Conservation (phyloP, 2,888 invertebrate species). For the Plebejus melissa region DNA sequence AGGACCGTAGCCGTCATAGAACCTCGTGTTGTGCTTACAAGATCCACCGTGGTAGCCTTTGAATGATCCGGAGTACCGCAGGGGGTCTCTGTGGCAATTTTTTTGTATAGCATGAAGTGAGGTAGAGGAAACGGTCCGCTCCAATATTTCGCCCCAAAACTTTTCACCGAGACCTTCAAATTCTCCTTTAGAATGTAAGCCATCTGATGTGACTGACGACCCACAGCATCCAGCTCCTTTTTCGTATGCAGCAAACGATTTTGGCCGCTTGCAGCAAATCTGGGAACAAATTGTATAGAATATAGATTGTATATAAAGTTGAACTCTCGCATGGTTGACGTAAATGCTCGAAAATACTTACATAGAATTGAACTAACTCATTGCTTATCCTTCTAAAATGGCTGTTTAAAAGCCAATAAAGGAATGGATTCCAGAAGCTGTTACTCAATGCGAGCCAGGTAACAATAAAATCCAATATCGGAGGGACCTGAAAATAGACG, state of each 20-base stretch:
- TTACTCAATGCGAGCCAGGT: conserved; percentile 93
- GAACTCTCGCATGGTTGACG: background rate
- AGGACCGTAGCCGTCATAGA: conserved; percentile 64
- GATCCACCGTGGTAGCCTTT: conserved; percentile 64
- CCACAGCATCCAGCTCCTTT: conserved; percentile 72
- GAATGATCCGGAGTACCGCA: conserved; percentile 68
- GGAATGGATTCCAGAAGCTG: conserved; percentile 94
- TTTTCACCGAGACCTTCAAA: conserved; percentile 84
- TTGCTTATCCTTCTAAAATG: conserved; percentile 90
- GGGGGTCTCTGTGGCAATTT: conserved; percentile 66
- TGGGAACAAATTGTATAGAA: conserved; percentile 40
- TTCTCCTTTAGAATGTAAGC: conserved; percentile 75
- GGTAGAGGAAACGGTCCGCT: conserved; percentile 86
- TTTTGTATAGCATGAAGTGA: conserved; percentile 85
- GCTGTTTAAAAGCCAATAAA: conserved; percentile 92
- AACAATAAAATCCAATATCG: conserved; percentile 89
- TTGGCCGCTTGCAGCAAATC: conserved; percentile 68
- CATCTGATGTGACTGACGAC: conserved; percentile 70
- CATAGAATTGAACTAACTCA: conserved; percentile 86
- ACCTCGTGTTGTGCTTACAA: conserved; percentile 70
- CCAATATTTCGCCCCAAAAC: conserved; percentile 88
- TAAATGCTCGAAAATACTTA: conserved; percentile 59
- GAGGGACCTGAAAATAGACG: conserved; percentile 80
- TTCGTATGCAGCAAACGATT: conserved; percentile 64
- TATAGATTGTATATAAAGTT: conserved; percentile 28